Conservation (phyloP, 2,888 invertebrate species). For the Xestoiulus laeticollis region DNA sequence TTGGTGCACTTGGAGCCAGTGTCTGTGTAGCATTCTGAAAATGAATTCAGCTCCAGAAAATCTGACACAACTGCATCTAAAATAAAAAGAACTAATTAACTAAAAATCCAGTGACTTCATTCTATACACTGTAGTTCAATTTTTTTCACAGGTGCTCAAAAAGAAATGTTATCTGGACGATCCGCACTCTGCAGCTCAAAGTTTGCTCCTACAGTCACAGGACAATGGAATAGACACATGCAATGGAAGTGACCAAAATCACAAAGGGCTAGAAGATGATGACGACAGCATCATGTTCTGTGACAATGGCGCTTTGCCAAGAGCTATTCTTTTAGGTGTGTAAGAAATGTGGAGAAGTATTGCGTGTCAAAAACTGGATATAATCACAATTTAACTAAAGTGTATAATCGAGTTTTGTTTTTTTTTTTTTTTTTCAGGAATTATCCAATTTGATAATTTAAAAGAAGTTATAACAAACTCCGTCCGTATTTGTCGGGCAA, state of each 20-base stretch:
- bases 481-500: constrained; percentile 61
- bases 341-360: neutral
- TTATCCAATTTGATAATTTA: constrained; percentile 59
- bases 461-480: constrained; percentile 59
- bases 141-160: constrained; percentile 48
- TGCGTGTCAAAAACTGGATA: neutral
- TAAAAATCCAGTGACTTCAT: too few relatives aligned
- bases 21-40: too few relatives aligned
- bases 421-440: constrained; percentile 56
- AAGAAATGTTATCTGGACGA: constrained; percentile 24
- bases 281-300: constrained; percentile 21
- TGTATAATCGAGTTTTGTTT: neutral
- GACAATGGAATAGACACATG: neutral
- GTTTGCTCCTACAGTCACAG: neutral
- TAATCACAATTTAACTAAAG: neutral
- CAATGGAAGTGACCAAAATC: neutral
- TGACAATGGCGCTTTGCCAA: constrained; percentile 52
- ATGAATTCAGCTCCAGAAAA: too few relatives aligned
- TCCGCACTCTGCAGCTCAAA: constrained; percentile 45
- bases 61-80: too few relatives aligned
- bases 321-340: constrained; percentile 52
- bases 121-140: too few relatives aligned
- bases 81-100: neutral
- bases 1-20: too few relatives aligned
- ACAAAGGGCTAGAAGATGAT: neutral